Conservation (phyloP, 2,888 invertebrate genomes). For the Ennomos quercinarius region DNA sequence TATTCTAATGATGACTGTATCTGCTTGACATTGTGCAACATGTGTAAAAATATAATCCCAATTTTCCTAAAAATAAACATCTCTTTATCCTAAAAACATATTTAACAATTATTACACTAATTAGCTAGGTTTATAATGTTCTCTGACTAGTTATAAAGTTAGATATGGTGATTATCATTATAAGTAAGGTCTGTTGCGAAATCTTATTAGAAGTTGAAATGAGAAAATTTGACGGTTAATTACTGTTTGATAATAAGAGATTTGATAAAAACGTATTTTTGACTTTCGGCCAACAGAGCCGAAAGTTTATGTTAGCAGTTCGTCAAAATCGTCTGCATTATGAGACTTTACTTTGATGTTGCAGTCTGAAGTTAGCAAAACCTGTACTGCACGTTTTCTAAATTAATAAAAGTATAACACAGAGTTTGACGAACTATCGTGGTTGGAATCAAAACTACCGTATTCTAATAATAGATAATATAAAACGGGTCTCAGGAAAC, state of each 20-base stretch:
- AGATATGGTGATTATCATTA: conserved; percentile 70
- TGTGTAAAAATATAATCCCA: conserved; percentile 33
- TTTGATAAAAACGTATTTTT: conserved; percentile 31
- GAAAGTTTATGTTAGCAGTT: conserved; percentile 20
- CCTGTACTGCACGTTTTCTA: conserved; percentile 4
- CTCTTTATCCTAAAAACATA: conserved; percentile 31
- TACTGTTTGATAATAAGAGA: conserved; percentile 36
- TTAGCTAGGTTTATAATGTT: conserved; percentile 70
- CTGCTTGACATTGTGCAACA: conserved; percentile 41
- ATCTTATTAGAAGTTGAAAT: conserved; percentile 35
- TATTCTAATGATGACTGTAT: conserved; percentile 30
- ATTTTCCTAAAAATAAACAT: conserved; percentile 21
- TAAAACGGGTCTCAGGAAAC: too few relatives aligned
- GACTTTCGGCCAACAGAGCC: conserved; percentile 18
- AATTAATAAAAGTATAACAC: conserved; percentile 1
- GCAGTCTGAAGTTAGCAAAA: not conserved
- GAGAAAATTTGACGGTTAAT: conserved; percentile 31
- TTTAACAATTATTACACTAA: conserved; percentile 49
- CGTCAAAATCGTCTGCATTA: conserved; percentile 4
- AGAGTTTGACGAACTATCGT: conserved; percentile 10
- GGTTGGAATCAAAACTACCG: conserved; percentile 7
- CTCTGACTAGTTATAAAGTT: conserved; percentile 70
- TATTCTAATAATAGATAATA: too few relatives aligned
- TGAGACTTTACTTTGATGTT: not conserved
- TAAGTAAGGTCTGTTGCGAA: conserved; percentile 74